A percentile compares a stretch with the other conserved stretches of the same genome.
phyloP scores from a whole-genome alignment of 2,888 invertebrate species.

The Drosophila neotestacea region DNA sequence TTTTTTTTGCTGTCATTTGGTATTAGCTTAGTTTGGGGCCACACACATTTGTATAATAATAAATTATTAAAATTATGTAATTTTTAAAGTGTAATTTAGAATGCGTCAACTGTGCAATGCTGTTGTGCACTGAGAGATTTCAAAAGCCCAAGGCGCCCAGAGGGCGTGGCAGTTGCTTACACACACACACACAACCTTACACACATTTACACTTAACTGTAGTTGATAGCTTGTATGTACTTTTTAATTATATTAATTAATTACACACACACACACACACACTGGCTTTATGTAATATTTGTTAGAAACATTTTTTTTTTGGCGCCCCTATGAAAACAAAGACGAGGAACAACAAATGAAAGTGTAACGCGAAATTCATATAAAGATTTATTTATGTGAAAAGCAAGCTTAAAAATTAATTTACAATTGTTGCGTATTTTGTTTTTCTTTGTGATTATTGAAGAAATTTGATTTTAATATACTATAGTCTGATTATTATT shows the following conservation, averaged over 20 bases:
- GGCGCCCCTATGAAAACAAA: constrained; percentile 28
- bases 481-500: constrained; percentile 53
- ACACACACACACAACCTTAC: constrained; percentile 24
- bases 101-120: constrained; percentile 35
- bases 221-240: constrained; percentile 67
- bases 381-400: constrained; percentile 50
- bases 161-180: constrained; percentile 31
- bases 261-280: constrained; percentile 51
- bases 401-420: constrained; percentile 9
- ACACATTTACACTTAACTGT: constrained; percentile 47
- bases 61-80: constrained; percentile 59
- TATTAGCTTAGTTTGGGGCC: constrained; percentile 42
- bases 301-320: constrained; percentile 36
- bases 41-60: constrained; percentile 60
- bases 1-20: constrained; percentile 18
- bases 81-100: constrained; percentile 58
- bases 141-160: constrained; percentile 17
- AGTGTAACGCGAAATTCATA: constrained; percentile 19
- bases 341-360: constrained; percentile 16
- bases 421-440: constrained; percentile 31
- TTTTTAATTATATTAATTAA: constrained; percentile 76
- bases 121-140: constrained; percentile 43
- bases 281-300: constrained; percentile 60
- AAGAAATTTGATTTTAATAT: constrained; percentile 48
- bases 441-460: constrained; percentile 38